Evolutionary conservation across 2,888 invertebrate genomes (phyloP), one percentile per base, ranked within the genome.

Genomic region (Zaprionus obscuricornis): DNA sequence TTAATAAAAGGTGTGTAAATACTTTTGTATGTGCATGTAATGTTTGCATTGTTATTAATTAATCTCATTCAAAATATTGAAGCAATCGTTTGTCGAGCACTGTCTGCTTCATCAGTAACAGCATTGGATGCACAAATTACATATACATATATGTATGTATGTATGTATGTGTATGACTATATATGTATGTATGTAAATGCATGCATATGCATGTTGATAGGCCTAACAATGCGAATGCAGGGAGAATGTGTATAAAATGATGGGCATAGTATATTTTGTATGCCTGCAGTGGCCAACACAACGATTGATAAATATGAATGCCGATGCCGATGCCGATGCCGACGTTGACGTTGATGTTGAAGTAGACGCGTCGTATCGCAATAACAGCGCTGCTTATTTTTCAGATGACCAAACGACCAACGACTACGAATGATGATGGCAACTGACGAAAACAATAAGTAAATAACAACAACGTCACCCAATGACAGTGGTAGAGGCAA

Each of bases 261-360:
- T 68, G 72, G 66, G 26, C 55, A 60, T 47, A 31, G n/a, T n/a
- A n/a, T n/a, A n/a, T n/a, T n/a, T n/a, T 50, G 31, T 33, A 36
- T 55, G 67, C 62, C 39, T 72, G 69, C 62, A 62, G 56, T 72
- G 69, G 72, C 73, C 69, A 56, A 70, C 68, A 70, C 64, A 55
- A 58, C 54, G 76, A 79, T 69, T 77, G 84, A 83, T 83, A 83
- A 83, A 75, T 57, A 73, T 58, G 63, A 66, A 71, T 52, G 54
- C 37, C 39, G 43, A 22, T 55, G 58, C 22, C 18, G 24, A 45
- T 31, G 46, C 6, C 11, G 51, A 10, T 29, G 45, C 8, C 16
- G 43, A 2, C 34, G 17, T 17, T n/a, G 14, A 2, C 29, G 36
- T 24, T 13, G 42, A 3, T 31, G 39, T n/a, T 46, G 37, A 24